These are phyloP conservation scores for Propsilocerus akamusi DNA, from an alignment of 1,140 invertebrate genomes.

Conservation along the genomic window DNA sequence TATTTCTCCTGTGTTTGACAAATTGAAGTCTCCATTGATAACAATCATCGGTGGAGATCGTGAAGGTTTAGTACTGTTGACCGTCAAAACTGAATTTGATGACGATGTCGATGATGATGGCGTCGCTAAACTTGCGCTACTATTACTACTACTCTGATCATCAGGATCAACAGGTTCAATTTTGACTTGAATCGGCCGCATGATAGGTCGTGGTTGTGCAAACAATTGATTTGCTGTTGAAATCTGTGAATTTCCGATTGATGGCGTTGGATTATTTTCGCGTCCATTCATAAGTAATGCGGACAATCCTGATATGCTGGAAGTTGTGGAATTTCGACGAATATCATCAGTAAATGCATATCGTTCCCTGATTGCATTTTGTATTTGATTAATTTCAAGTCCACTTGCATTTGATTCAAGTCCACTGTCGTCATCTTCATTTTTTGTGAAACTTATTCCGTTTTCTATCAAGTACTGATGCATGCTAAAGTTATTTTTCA, in stretches of 20 bases:
- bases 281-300: not conserved
- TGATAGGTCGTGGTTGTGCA: not conserved
- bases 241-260: not conserved
- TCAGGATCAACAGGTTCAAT: not conserved
- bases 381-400: not conserved
- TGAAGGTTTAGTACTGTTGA: not conserved
- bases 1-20: no score
- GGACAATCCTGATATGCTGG: not conserved
- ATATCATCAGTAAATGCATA: not conserved
- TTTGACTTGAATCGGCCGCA: not conserved
- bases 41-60: not conserved
- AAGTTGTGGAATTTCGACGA: not conserved
- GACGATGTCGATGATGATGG: not conserved
- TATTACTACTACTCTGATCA: not conserved
- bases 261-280: not conserved
- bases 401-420: not conserved
- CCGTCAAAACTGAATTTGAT: not conserved
- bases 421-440: not conserved
- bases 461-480: conserved; percentile 6
- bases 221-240: not conserved
- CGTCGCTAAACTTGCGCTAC: not conserved
- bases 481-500: conserved; percentile 4
- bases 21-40: not conserved
- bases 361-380: not conserved
- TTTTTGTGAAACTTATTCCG: conserved; percentile 2